Conservation (phyloP, 1,140 invertebrate species). For the Pararge aegeria region DNA sequence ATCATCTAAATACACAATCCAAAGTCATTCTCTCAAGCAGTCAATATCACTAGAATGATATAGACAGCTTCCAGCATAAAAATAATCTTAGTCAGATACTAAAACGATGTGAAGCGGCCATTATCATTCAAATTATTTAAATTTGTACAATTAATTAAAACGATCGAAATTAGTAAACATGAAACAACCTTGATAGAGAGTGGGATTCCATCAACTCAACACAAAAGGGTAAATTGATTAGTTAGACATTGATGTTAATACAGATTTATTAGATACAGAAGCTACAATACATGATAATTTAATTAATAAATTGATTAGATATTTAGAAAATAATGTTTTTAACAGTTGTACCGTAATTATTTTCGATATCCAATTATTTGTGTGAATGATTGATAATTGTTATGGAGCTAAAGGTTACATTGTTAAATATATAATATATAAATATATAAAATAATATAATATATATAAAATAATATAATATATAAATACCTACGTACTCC, state of each 20-base stretch:
- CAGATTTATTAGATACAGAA: constrained; percentile 10
- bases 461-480: no score
- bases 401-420: no score
- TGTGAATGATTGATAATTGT: neutral
- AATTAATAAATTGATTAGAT: neutral
- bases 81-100: no score
- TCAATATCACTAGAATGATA: no score
- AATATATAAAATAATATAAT: no score
- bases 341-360: constrained; percentile 5
- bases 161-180: neutral
- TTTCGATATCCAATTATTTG: no score
- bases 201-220: constrained; percentile 1
- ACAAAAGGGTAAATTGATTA: constrained; percentile 4
- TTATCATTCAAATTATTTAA: neutral
- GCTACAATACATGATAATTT: neutral
- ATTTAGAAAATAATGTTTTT: neutral
- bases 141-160: constrained; percentile 5
- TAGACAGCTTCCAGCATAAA: no score
- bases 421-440: no score
- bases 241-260: constrained; percentile 1
- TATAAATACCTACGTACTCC: no score
- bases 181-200: neutral
- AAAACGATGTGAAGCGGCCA: no score
- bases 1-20: no score
- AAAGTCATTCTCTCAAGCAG: no score